Percentiles rank a stretch among this genome's conserved stretches.
Conservation (phyloP, 1,140 invertebrate species). For the Cherax destructor region DNA sequence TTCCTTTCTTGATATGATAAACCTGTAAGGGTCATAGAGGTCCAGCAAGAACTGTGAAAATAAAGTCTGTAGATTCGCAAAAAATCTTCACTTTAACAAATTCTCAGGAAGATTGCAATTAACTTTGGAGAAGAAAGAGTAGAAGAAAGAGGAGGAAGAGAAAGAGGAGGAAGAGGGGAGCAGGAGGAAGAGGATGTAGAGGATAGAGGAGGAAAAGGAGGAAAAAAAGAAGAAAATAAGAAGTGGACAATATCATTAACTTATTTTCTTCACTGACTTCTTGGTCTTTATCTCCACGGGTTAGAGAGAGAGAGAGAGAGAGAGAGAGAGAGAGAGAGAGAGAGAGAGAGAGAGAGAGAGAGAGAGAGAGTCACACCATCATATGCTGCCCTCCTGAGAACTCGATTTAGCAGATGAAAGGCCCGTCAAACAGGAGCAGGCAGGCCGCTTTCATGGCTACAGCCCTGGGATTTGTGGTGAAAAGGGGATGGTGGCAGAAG, state of each 20-base stretch:
- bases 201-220: background rate
- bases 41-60: too few species aligned
- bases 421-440: background rate
- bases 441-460: background rate
- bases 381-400: background rate
- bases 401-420: constrained; percentile 16
- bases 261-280: too few species aligned
- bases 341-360: background rate
- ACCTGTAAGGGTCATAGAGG: too few species aligned
- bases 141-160: constrained; percentile 25
- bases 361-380: constrained; percentile 3
- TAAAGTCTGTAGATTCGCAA: too few species aligned
- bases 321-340: background rate
- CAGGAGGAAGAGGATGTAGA: background rate
- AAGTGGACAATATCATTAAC: background rate
- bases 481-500: background rate
- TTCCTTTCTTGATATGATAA: too few species aligned
- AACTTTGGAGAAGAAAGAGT: background rate
- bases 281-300: too few species aligned
- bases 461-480: background rate
- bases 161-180: constrained; percentile 14
- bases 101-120: too few species aligned
- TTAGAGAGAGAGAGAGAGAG: background rate
- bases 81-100: too few species aligned
- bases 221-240: background rate